Base-by-base conservation (phyloP, 2,113 vertebrate genomes). In the Crypturellus undulatus region DNA sequence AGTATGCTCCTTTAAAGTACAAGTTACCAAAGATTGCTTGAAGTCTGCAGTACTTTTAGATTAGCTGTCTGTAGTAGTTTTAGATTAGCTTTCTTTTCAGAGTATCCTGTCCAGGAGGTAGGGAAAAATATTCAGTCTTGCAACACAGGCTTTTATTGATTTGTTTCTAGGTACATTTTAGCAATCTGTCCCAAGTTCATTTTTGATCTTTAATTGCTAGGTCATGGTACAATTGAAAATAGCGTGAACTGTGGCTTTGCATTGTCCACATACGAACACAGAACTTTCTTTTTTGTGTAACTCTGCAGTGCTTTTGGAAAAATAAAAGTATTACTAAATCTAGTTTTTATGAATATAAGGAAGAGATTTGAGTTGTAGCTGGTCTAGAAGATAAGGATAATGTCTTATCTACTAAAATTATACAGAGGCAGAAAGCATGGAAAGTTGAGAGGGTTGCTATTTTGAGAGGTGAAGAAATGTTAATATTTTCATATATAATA, bases 171-270 rank as follows among this genome's bases (percentile, higher is more conserved):
- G 13, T 92, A 59, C 24, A 1, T 67, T 90, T 91, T 60, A 94
- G 25, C 79, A 78, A 21, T 90, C 28, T 15, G 87, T 90, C 52
- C 79, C 58, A 72, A 86, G 93, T 96, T 94, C 75, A 81, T 71
- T 88, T 96, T 38, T 88, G 76, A 68, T 84, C 43, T 79, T 93
- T 60, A 42, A 72, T 84, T 94, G 40, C 69, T 12, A 20, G 47
- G 6, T 4, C 84, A 90, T 60, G 54, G 62, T 86, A 68, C 38
- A 49, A 62, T 58, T 94, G 24, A 93, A 92, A 80, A 62, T 47
- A 80, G 40, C n/a, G 79, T 47, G 21, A 38, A 19, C 28, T 59
- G 24, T 89, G 52, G 12, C 43, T 85, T 47, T 32, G 45, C 42
- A 9, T 56, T 85, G 47, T 52, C 56, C 13, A 2, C 1, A 4